Conservation (phyloP, 92 coral and sea anemone species). For the Zoanthus gigantus region DNA sequence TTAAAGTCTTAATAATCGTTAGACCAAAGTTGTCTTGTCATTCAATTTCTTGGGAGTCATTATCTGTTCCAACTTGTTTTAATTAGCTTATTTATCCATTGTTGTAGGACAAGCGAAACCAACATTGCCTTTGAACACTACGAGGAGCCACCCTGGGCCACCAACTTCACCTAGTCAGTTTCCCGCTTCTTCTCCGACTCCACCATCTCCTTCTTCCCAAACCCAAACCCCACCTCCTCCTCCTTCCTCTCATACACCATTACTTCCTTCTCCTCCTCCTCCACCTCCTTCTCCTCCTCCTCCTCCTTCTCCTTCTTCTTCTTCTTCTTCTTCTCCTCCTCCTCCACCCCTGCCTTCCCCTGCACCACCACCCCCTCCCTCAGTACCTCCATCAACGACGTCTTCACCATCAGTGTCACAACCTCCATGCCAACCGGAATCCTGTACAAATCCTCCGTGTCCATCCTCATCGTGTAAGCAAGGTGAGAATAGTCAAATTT, state of each 20-base stretch:
- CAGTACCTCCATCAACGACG: not conserved
- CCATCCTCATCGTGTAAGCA: slow-evolving; percentile 12
- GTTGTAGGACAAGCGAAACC: not conserved
- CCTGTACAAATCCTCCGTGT: slow-evolving; percentile 22
- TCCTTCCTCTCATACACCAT: not conserved
- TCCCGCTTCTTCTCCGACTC: not conserved
- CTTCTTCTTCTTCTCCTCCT: not conserved
- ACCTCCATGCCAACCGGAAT: slow-evolving; percentile 16
- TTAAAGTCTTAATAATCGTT: no score
- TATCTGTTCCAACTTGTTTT: not conserved
- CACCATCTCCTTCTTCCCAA: not conserved
- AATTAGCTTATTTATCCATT: not conserved
- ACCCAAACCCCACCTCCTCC: not conserved
- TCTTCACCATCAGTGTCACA: not conserved
- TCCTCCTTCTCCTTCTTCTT: not conserved
- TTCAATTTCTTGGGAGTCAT: no score
- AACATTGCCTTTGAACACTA: not conserved
- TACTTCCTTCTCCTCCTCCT: not conserved
- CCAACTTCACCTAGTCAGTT: not conserved
- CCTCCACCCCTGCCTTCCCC: not conserved
- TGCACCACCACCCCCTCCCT: not conserved
- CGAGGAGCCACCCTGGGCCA: not conserved
- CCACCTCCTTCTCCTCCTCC: not conserved
- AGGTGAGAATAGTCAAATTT: not conserved
- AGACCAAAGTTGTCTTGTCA: no score